These are phyloP conservation scores for Ptyas mucosa DNA, from an alignment of 2,113 vertebrate genomes.

Conservation along the genomic window DNA sequence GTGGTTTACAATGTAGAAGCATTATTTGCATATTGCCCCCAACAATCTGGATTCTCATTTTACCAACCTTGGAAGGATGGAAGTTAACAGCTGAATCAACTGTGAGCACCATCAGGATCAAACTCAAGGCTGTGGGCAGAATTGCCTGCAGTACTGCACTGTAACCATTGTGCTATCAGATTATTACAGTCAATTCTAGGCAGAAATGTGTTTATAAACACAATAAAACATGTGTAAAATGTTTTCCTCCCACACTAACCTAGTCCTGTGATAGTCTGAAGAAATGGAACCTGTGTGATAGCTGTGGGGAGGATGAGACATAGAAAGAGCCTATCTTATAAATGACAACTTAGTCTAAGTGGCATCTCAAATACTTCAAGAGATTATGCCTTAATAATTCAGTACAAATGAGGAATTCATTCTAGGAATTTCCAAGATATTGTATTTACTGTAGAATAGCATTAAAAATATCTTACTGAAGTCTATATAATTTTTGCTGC, in stretches of 20 bases:
- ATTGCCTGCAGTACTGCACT: background rate
- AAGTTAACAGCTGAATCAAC: background rate
- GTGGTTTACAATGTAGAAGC: background rate
- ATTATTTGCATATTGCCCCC: background rate
- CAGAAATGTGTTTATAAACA: background rate
- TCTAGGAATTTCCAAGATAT: background rate
- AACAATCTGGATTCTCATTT: background rate
- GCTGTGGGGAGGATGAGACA: background rate
- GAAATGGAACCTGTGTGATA: background rate
- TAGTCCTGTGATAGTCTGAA: background rate
- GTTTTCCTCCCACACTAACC: background rate
- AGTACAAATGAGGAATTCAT: background rate
- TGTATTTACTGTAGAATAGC: background rate
- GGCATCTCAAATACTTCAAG: background rate
- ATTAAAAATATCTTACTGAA: background rate
- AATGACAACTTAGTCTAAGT: background rate
- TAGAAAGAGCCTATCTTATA: background rate
- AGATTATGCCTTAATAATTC: background rate
- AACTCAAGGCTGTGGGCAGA: background rate
- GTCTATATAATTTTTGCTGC: background rate
- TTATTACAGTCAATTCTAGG: background rate
- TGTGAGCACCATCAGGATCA: background rate
- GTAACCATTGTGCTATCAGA: background rate
- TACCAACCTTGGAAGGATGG: background rate
- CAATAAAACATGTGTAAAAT: background rate